Evolutionary conservation across 2,888 invertebrate genomes (phyloP).

Genomic region (Sphaerophoria rueppellii): DNA sequence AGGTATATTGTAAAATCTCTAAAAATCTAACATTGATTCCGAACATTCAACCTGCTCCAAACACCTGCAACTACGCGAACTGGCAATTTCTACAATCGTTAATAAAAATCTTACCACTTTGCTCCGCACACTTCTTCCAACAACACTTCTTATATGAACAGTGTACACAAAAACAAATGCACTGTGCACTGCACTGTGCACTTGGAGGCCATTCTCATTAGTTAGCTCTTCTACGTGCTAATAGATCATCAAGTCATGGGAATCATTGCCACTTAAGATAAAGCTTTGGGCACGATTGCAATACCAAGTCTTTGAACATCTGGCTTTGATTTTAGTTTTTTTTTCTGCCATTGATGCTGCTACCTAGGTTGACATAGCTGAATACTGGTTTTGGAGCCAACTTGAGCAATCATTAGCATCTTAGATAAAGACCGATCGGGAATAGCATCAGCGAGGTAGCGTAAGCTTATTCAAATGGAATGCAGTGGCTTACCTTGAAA

Average conservation of each 20-base stretch:
- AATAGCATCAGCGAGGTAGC: conserved; percentile 38
- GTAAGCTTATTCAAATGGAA: conserved; percentile 37
- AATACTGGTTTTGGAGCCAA: conserved; percentile 3
- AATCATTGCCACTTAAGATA: conserved; percentile 23
- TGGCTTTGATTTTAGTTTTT: conserved; percentile 6
- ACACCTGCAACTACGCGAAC: too few species aligned
- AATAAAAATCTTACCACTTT: too few species aligned
- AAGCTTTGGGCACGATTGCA: neutral
- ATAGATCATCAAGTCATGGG: conserved; percentile 66
- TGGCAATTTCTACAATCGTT: too few species aligned
- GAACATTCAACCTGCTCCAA: too few species aligned
- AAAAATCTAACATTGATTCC: too few species aligned
- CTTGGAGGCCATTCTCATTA: conserved; percentile 62
- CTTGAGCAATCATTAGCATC: conserved; percentile 42
- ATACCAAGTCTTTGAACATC: conserved; percentile 45
- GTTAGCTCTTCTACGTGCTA: conserved; percentile 64
- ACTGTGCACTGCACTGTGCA: neutral
- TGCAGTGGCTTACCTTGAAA: conserved; percentile 43
- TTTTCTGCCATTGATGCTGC: neutral
- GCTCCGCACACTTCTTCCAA: too few species aligned
- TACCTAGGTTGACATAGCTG: neutral
- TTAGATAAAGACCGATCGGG: conserved; percentile 55
- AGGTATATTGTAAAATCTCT: too few species aligned
- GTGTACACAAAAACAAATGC: neutral
- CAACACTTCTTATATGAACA: too few species aligned